Base-by-base conservation (phyloP, 2,797 vertebrate species). In the Protonibea diacanthus region DNA sequence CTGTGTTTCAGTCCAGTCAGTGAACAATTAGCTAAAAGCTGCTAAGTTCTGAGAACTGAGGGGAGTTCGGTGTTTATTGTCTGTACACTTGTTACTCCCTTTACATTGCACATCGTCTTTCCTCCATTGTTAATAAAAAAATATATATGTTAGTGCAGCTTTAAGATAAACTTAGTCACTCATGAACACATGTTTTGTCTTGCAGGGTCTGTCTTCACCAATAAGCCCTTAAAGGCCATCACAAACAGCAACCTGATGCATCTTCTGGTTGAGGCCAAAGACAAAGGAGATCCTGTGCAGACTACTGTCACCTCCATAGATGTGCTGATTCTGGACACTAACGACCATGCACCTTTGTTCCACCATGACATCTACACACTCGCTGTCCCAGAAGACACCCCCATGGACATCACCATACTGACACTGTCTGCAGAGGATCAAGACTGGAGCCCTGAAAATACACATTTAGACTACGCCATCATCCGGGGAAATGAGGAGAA, bases 171-270 rank as follows among this genome's bases (percentile, higher is more conserved):
- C 2, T 0, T 0, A 21, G 63, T 40, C 40, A 17, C 20, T 68
- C 18, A 59, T 44, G 4, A 48, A 33, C 18, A 14, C 10, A 13
- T 61, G 27, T 64, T 57, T 82, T 73, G 40, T 73, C 81, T 95
- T 95, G 21, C 85, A 99, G 98, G 97, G 55, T 96, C 96, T 3
- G 63, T 99, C 89, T 97, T 96, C 70, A 93, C 95, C 61, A 93
- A 66, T 5, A 93, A 89, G 55, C 90, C 95, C 29, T 20, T 96
- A 59, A 92, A 86, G 51, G 81, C 88, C 56, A 79, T 94, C 76
- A 88, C 94, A 66, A 93, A 92, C 57, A 88, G 68, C 84, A 93
- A 95, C 67, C 29, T 83, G 42, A 40, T 97, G 85, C 95, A 79
- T 52, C 91, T 99, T 40, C 90, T 97, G 33, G 92, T 98, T 49